These are phyloP conservation scores for Datnioides undecimradiatus DNA, from an alignment of 2,113 vertebrate genomes.

Conservation along the genomic window DNA sequence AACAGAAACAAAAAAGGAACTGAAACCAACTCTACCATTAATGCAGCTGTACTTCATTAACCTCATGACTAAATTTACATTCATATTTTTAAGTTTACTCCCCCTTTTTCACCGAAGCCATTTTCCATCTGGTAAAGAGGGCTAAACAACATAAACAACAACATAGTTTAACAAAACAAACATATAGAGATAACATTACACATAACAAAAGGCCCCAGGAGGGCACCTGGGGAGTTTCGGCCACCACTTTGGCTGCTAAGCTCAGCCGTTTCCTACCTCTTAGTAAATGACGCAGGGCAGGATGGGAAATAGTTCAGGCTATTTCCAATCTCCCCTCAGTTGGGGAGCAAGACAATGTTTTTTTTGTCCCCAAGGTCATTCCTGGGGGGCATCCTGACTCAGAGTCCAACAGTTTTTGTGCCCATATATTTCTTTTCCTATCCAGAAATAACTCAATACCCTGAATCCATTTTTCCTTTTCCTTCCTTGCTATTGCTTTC, in stretches of 20 bases:
- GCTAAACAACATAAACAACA: slow-evolving; percentile 83
- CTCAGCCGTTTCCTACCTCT: slow-evolving; percentile 68
- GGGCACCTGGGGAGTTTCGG: slow-evolving; percentile 70
- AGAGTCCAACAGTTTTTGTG: slow-evolving; percentile 69
- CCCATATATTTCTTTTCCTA: slow-evolving; percentile 67
- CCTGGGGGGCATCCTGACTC: slow-evolving; percentile 66
- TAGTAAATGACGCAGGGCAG: slow-evolving; percentile 66
- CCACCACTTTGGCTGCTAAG: slow-evolving; percentile 70
- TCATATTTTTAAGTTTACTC: slow-evolving; percentile 84
- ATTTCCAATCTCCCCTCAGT: slow-evolving; percentile 55
- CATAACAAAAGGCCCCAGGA: slow-evolving; percentile 68
- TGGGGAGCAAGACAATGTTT: slow-evolving; percentile 38
- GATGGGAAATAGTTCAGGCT: slow-evolving; percentile 62
- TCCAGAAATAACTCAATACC: slow-evolving; percentile 74
- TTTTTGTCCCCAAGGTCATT: slow-evolving; percentile 43
- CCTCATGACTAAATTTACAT: slow-evolving; percentile 87
- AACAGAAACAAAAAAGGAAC: slow-evolving; percentile 75
- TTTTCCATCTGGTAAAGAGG: slow-evolving; percentile 79
- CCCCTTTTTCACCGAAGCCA: slow-evolving; percentile 75
- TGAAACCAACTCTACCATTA: slow-evolving; percentile 83
- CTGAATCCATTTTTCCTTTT: slow-evolving; percentile 70
- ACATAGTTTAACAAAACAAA: slow-evolving; percentile 77
- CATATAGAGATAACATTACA: slow-evolving; percentile 78
- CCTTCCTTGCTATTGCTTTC: slow-evolving; percentile 59
- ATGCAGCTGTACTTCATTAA: slow-evolving; percentile 85